phyloP scores from a whole-genome alignment of 2,113 vertebrate species.

The Platichthys flesus region DNA sequence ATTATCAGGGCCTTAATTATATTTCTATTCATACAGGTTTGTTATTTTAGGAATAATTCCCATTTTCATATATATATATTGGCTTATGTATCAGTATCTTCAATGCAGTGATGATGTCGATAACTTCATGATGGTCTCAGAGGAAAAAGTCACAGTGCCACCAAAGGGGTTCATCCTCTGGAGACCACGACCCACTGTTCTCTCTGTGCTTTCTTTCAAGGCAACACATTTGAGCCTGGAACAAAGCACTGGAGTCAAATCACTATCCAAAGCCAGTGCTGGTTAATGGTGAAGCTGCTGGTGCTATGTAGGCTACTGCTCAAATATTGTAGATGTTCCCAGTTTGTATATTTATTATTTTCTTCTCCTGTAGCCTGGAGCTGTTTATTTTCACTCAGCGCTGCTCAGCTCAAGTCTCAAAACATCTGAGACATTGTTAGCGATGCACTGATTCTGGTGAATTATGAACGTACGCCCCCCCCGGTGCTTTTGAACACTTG shows the following conservation, averaged over 20 bases:
- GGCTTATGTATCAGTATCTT: too few species aligned
- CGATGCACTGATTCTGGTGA: not conserved
- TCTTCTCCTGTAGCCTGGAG: not conserved
- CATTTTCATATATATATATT: too few species aligned
- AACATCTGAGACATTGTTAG: not conserved
- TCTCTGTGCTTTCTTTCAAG: not conserved
- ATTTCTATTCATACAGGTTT: too few species aligned
- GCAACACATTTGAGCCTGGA: not conserved
- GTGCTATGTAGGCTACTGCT: not conserved
- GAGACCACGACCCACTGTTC: not conserved
- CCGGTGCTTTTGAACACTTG: not conserved
- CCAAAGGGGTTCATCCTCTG: not conserved
- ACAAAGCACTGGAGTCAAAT: not conserved
- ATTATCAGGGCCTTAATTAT: too few species aligned
- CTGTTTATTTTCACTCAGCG: not conserved
- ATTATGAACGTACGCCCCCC: not conserved
- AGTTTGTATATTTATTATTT: not conserved
- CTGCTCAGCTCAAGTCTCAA: not conserved
- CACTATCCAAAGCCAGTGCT: not conserved
- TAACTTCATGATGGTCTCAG: too few species aligned
- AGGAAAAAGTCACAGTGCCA: too few species aligned
- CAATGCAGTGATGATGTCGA: too few species aligned
- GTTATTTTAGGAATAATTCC: too few species aligned
- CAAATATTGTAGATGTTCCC: not conserved
- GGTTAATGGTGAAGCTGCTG: too few species aligned